phyloP scores from a whole-genome alignment of 2,113 vertebrate genomes.

The Muntiacus muntjak region DNA sequence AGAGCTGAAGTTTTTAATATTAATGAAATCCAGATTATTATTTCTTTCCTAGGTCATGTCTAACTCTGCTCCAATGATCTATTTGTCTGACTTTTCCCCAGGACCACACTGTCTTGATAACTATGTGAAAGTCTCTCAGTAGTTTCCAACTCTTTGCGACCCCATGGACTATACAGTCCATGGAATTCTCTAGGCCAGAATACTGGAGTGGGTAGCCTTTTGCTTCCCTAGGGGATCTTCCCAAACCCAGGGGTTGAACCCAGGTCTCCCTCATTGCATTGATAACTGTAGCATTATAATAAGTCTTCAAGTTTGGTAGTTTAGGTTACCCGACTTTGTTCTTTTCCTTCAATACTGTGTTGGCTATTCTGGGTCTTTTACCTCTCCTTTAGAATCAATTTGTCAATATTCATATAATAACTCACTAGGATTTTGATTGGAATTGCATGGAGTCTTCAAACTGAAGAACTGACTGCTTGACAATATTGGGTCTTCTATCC shows the following conservation, averaged over 20 bases:
- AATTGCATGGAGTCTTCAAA: background rate
- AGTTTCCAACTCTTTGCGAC: background rate
- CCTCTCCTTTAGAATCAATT: background rate
- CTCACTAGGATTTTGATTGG: background rate
- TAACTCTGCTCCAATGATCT: background rate
- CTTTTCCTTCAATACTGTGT: background rate
- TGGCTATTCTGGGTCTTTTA: background rate
- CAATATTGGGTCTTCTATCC: background rate
- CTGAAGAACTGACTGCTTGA: background rate
- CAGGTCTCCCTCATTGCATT: background rate
- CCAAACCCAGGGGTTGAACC: background rate
- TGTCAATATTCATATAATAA: background rate
- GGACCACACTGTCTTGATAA: background rate
- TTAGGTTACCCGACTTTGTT: background rate
- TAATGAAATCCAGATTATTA: background rate
- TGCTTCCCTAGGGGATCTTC: background rate
- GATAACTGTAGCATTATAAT: background rate
- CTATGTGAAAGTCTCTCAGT: background rate
- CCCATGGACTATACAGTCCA: background rate
- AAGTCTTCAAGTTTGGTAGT: background rate
- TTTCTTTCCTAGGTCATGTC: background rate
- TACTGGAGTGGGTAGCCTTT: background rate
- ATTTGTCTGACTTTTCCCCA: background rate
- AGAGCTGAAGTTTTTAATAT: background rate
- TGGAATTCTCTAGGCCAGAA: background rate